Conservation (phyloP, 2,888 invertebrate species). For the Parapristionchus giblindavisi region DNA sequence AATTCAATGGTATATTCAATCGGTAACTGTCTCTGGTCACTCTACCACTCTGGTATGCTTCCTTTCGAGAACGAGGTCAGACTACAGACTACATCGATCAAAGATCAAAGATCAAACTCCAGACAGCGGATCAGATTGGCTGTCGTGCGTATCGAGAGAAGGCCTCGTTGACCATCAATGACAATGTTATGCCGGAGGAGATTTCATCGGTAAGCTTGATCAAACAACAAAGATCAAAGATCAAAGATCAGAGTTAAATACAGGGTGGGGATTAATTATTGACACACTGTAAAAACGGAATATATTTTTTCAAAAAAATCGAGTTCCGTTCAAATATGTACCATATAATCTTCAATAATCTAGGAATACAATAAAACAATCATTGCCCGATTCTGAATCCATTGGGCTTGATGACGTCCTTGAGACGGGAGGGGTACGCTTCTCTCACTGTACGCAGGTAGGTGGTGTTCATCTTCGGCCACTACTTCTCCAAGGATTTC, state of each 20-base stretch:
- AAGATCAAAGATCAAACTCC: constrained; percentile 30
- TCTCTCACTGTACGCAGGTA: too few relatives aligned
- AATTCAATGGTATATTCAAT: constrained; percentile 41
- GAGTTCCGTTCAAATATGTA: too few relatives aligned
- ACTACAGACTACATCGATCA: not conserved
- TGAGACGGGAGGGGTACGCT: too few relatives aligned
- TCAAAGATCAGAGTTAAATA: not conserved
- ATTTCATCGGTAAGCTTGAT: constrained; percentile 10
- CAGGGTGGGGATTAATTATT: not conserved
- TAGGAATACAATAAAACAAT: too few relatives aligned
- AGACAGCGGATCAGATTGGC: constrained; percentile 31
- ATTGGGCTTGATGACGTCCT: too few relatives aligned
- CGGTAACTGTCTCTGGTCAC: constrained; percentile 43
- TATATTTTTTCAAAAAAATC: too few relatives aligned
- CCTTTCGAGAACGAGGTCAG: constrained; percentile 42
- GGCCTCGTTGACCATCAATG: constrained; percentile 7
- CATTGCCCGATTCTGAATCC: too few relatives aligned
- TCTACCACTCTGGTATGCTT: constrained; percentile 41
- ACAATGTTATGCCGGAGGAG: constrained; percentile 33
- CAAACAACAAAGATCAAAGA: not conserved
- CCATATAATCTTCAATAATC: too few relatives aligned
- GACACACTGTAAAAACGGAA: constrained; percentile 6
- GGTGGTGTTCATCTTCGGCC: too few relatives aligned
- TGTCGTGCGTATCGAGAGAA: constrained; percentile 27
- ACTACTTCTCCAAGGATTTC: too few relatives aligned